A percentile compares a stretch with the other conserved stretches of the same genome.
Conservation (phyloP, 2,113 vertebrate genomes). For the Holacanthus passer region DNA sequence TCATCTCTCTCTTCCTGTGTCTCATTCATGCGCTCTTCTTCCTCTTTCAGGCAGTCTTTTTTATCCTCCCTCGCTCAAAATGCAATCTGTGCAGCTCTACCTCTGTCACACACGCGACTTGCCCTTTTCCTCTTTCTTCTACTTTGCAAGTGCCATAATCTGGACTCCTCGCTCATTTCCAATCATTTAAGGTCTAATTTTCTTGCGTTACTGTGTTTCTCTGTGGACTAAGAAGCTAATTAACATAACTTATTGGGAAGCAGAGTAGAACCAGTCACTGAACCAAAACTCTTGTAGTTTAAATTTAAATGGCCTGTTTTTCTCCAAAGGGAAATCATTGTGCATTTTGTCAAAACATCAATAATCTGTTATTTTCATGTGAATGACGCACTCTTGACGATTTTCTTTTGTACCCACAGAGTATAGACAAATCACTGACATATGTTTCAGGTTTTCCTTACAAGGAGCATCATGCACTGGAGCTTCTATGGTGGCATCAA, state of each 20-base stretch:
- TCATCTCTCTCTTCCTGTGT: constrained; percentile 47
- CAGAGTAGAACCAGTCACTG: constrained; percentile 45
- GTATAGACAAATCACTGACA: constrained; percentile 59
- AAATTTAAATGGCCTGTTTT: constrained; percentile 71
- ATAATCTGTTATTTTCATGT: constrained; percentile 60
- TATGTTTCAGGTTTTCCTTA: constrained; percentile 59
- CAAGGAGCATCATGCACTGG: constrained; percentile 23
- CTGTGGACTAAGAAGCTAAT: constrained; percentile 64
- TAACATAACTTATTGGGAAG: constrained; percentile 48
- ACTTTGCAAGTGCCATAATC: constrained; percentile 50
- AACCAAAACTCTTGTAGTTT: constrained; percentile 54
- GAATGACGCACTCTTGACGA: constrained; percentile 43
- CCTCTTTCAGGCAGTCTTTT: constrained; percentile 26
- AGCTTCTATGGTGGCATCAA: constrained; percentile 39
- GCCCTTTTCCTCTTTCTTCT: constrained; percentile 32
- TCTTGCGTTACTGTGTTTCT: constrained; percentile 54
- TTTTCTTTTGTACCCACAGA: constrained; percentile 43
- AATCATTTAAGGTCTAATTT: constrained; percentile 60
- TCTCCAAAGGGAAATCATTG: constrained; percentile 63
- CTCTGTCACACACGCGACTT: constrained; percentile 28
- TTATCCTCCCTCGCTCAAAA: constrained; percentile 32
- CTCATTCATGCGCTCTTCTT: constrained; percentile 28
- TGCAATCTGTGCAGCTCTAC: constrained; percentile 34
- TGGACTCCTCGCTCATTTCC: constrained; percentile 51
- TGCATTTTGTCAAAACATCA: constrained; percentile 63